These are phyloP conservation scores for Cheilosia scutellata DNA, from an alignment of 2,888 invertebrate species.

Conservation along the genomic window DNA sequence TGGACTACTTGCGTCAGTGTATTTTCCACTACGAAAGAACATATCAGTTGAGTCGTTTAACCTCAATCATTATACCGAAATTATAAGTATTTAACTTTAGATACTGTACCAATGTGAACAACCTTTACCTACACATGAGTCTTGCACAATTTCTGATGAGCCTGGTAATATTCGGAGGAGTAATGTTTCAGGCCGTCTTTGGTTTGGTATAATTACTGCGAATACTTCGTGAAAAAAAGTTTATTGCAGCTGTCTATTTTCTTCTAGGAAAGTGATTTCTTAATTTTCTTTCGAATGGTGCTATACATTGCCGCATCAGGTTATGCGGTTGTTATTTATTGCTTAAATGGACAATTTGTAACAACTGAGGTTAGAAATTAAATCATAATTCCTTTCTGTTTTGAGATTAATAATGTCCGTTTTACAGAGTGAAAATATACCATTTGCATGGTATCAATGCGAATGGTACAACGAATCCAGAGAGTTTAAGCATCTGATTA, in stretches of 20 bases:
- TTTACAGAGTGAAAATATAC: slow-evolving; percentile 61
- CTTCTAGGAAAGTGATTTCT: slow-evolving; percentile 38
- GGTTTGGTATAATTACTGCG: slow-evolving; percentile 77
- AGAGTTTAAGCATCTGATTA: not conserved
- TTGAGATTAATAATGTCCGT: not conserved
- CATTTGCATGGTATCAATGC: slow-evolving; percentile 79
- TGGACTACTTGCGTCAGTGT: slow-evolving; percentile 80
- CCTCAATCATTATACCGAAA: not conserved
- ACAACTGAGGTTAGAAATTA: slow-evolving; percentile 66
- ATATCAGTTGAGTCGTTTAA: slow-evolving; percentile 63
- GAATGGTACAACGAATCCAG: slow-evolving; percentile 77
- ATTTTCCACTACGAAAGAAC: slow-evolving; percentile 80
- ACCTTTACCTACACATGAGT: slow-evolving; percentile 79
- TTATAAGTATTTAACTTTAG: slow-evolving; percentile 61
- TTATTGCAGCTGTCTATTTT: not conserved
- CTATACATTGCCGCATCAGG: slow-evolving; percentile 79
- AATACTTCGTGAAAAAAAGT: not conserved
- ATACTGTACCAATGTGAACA: slow-evolving; percentile 77
- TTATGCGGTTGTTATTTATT: slow-evolving; percentile 80
- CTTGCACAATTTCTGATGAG: slow-evolving; percentile 81
- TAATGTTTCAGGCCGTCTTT: slow-evolving; percentile 79
- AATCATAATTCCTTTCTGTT: too few relatives aligned
- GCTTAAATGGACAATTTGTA: slow-evolving; percentile 80
- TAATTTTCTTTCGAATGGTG: slow-evolving; percentile 77
- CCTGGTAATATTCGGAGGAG: slow-evolving; percentile 79